phyloP scores from a whole-genome alignment of 2,888 invertebrate species.

The Cheiracanthium punctorium region DNA sequence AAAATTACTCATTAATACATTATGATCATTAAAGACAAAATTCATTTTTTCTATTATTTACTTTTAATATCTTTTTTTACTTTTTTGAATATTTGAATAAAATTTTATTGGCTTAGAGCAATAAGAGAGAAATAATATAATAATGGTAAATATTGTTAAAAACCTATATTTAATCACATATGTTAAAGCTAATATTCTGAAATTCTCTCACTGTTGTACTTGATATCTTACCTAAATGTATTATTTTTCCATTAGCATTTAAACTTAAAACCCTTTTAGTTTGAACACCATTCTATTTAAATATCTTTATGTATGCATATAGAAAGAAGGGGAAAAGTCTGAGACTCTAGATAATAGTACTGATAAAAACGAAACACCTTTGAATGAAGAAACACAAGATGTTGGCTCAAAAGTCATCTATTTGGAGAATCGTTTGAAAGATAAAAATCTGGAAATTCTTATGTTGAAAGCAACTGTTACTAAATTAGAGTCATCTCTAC shows the following conservation, averaged over 20 bases:
- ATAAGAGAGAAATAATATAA: no score
- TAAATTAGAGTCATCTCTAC: conserved; percentile 37
- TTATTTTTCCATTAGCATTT: background rate
- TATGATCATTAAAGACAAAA: no score
- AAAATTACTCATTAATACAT: no score
- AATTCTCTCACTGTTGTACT: no score
- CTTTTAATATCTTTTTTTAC: no score
- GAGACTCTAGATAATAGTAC: background rate
- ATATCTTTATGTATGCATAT: conserved; percentile 28
- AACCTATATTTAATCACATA: no score
- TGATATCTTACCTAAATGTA: no score
- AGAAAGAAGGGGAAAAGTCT: conserved; percentile 27
- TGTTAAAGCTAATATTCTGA: no score
- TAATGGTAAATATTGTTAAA: no score
- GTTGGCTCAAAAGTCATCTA: background rate
- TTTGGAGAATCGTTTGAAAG: conserved; percentile 37
- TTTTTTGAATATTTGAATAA: no score
- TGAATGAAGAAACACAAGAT: conserved; percentile 2
- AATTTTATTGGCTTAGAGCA: no score
- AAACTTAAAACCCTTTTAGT: background rate
- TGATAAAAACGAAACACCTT: background rate
- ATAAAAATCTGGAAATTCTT: conserved; percentile 39
- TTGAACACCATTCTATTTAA: background rate
- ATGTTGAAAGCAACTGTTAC: conserved; percentile 25
- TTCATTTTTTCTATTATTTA: no score